These are phyloP conservation scores for Rhegmatorhina hoffmannsi DNA, from an alignment of 2,113 vertebrate species.

Conservation along the genomic window DNA sequence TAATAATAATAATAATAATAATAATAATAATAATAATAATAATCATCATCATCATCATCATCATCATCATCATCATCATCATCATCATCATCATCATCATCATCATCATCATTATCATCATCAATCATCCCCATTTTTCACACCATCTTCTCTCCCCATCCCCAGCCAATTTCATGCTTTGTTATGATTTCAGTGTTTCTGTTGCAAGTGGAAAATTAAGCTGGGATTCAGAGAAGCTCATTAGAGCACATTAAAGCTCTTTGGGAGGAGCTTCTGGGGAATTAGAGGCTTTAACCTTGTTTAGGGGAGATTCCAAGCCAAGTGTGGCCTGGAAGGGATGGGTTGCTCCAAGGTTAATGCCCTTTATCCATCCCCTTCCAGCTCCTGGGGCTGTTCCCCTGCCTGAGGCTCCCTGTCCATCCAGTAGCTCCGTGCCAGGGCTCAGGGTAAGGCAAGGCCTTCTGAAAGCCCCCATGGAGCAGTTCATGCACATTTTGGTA, in stretches of 20 bases:
- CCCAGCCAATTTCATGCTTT: neutral
- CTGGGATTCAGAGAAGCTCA: neutral
- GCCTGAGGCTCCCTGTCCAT: neutral
- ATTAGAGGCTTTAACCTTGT: neutral
- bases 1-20: too few species aligned
- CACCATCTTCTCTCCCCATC: neutral
- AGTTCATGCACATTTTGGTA: neutral
- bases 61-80: too few species aligned
- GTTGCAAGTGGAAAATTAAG: neutral
- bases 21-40: too few species aligned
- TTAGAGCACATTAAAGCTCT: slow-evolving; percentile 16
- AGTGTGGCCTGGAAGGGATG: neutral
- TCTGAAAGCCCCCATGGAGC: fast-evolving
- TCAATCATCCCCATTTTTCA: neutral
- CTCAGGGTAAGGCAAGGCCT: fast-evolving
- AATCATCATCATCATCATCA: too few species aligned
- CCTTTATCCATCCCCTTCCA: neutral
- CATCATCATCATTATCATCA: too few species aligned
- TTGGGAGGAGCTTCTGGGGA: neutral
- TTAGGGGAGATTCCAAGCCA: neutral
- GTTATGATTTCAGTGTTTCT: neutral
- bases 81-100: too few species aligned
- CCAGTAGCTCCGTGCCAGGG: neutral
- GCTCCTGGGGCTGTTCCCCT: neutral
- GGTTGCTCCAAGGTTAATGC: neutral